These are phyloP conservation scores for Amphiprion clarkii DNA, from an alignment of 2,797 vertebrate species.

Conservation along the genomic window DNA sequence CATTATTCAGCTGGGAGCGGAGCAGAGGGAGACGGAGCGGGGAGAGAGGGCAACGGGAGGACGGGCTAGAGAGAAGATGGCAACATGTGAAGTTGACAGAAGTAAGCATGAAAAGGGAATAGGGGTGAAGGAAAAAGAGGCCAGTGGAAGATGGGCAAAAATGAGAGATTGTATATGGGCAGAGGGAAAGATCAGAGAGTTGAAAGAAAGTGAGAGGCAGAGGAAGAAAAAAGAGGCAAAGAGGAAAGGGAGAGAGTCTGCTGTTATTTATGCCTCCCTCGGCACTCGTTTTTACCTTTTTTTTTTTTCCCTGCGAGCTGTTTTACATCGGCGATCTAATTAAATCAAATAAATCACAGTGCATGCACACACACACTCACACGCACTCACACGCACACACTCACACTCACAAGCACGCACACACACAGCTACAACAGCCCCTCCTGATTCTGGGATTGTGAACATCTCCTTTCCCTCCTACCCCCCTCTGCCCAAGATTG, in stretches of 20 bases:
- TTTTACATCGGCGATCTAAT: slow-evolving; percentile 96
- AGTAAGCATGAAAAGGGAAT: slow-evolving; percentile 15
- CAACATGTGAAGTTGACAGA: slow-evolving; percentile 25
- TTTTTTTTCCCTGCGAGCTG: slow-evolving; percentile 87
- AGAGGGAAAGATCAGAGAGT: slow-evolving; percentile 45
- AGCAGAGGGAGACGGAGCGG: slow-evolving; percentile 27
- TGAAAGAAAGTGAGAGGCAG: slow-evolving; percentile 49
- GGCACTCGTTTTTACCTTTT: slow-evolving; percentile 89
- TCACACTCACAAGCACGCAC: slow-evolving; percentile 60
- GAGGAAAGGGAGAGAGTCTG: slow-evolving; percentile 43
- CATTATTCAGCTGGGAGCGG: slow-evolving; percentile 89
- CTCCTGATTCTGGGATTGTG: slow-evolving; percentile 83
- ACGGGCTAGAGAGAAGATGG: background rate
- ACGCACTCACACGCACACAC: slow-evolving; percentile 50
- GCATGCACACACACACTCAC: slow-evolving; percentile 46
- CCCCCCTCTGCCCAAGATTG: slow-evolving; percentile 60
- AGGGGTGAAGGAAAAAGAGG: slow-evolving; percentile 4
- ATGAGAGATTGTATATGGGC: slow-evolving; percentile 34
- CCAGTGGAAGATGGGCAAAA: slow-evolving; percentile 28
- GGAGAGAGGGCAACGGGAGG: background rate
- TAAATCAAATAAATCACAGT: slow-evolving; percentile 92
- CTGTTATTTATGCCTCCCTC: slow-evolving; percentile 91
- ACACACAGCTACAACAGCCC: slow-evolving; percentile 56
- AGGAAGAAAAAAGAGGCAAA: slow-evolving; percentile 46
- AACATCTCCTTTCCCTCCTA: slow-evolving; percentile 72